Percentiles rank a stretch among this genome's conserved stretches.
These are phyloP conservation scores for Nasonia vitripennis DNA, from an alignment of 1,140 invertebrate genomes.

Conservation along the genomic window DNA sequence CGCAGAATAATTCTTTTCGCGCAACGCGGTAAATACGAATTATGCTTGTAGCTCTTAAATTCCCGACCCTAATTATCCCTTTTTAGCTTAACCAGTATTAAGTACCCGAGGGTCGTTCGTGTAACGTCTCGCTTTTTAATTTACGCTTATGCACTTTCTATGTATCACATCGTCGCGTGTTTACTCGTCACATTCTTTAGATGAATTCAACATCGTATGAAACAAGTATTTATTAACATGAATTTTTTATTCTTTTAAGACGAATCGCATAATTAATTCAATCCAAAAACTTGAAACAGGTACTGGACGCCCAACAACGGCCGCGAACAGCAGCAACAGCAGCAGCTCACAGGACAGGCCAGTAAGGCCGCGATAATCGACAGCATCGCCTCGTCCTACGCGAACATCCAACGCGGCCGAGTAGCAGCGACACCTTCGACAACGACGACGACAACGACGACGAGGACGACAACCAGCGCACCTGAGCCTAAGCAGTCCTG, in stretches of 20 bases:
- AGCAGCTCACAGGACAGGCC: conserved; percentile 55
- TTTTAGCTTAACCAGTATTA: conserved; percentile 33
- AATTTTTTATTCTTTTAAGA: no score
- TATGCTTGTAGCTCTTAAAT: conserved; percentile 12
- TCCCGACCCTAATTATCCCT: conserved; percentile 9
- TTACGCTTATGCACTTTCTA: background rate
- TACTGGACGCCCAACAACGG: conserved; percentile 68
- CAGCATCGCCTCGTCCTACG: conserved; percentile 82
- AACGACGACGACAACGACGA: conserved; percentile 48
- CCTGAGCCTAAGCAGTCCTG: conserved; percentile 32
- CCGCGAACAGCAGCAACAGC: conserved; percentile 51
- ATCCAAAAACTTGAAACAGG: conserved; percentile 52
- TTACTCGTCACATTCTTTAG: no score
- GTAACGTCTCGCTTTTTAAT: background rate
- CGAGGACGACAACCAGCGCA: background rate
- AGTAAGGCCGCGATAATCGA: conserved; percentile 84
- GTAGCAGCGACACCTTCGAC: conserved; percentile 45
- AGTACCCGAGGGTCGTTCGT: background rate
- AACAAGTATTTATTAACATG: no score
- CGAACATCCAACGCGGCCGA: conserved; percentile 65
- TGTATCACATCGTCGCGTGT: no score
- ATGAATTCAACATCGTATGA: no score
- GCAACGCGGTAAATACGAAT: background rate
- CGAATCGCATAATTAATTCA: no score
- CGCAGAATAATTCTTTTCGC: background rate